A percentile compares a stretch with the other conserved stretches of the same genome.
These are phyloP conservation scores for Acleris literana DNA, from an alignment of 2,888 invertebrate genomes.

Conservation along the genomic window DNA sequence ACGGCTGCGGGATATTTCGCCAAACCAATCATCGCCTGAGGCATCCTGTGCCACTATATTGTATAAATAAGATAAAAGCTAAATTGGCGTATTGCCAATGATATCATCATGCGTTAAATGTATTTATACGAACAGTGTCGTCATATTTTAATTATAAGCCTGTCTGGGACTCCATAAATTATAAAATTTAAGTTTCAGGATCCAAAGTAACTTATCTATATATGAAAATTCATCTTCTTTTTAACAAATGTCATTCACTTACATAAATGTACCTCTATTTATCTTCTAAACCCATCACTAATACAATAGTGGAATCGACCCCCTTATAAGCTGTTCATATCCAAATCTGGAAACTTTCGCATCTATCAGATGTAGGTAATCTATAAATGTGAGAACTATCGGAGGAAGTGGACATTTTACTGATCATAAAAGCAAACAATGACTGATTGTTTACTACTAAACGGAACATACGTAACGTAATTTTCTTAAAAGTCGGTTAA, in stretches of 20 bases:
- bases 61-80: conserved; percentile 30
- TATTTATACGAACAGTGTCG: conserved; percentile 14
- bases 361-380: no score
- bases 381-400: not conserved
- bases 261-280: no score
- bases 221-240: no score
- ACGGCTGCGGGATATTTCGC: conserved; percentile 22
- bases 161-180: no score
- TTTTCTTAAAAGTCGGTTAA: conserved; percentile 14
- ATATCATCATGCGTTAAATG: conserved; percentile 21
- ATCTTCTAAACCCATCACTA: no score
- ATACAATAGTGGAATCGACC: no score
- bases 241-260: no score
- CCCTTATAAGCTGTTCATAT: no score
- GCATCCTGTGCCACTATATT: not conserved
- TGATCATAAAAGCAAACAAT: conserved; percentile 24
- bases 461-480: not conserved
- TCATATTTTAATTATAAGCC: no score
- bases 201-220: no score
- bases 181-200: no score
- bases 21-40: conserved; percentile 12
- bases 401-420: conserved; percentile 3
- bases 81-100: conserved; percentile 33
- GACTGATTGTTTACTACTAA: conserved; percentile 1
- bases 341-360: no score